Base-by-base conservation (phyloP, 2,113 vertebrate species). In the Eonycteris spelaea region DNA sequence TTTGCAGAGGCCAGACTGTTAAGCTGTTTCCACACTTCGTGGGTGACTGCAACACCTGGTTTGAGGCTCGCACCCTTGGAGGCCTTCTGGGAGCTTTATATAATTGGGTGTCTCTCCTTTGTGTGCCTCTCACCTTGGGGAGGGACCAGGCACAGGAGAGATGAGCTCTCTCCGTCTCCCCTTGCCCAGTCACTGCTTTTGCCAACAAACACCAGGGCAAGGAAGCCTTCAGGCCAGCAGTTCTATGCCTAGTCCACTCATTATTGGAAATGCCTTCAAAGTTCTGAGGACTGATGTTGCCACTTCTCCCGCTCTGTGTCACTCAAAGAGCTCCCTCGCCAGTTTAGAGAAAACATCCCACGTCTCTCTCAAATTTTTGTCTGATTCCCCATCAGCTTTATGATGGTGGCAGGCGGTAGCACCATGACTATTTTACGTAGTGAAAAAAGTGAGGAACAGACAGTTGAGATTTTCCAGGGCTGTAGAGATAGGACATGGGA, bases 1-100 rank as follows among this genome's bases (percentile, higher is more conserved):
- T 93, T 95, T 88, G 91, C 65, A 53, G 92, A 94, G 86, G 94
- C 70, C 71, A 94, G 68, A 48, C 18, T 43, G 0, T 61, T 19
- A 30, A 94, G 18, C 18, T 33, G 0, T 91, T 70, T 93, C 33
- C 61, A 48, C 6, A 0, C 51, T 85, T 95, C 10, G 1, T 10
- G 80, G 75, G 63, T 92, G 82, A 89, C 26, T 40, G 51, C 26
- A 73, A 77, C 63, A 6, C 7, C 67, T 92, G 82, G 68, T 65
- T 84, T n/a, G 59, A 82, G 88, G 61, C 65, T 21, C 0, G 0
- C 40, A 57, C 33, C 30, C 4, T 12, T 21, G 75, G 55, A 91
- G 30, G 19, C 74, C 74, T 68, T 7, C 55, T 13, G 55, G 55
- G 30, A 59, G 80, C 35, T 63, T 70, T 59, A 40, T 26, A 71